A percentile compares a stretch with the other conserved stretches of the same genome.
Conservation (phyloP, 2,888 invertebrate species). For the Latrodectus hesperus region DNA sequence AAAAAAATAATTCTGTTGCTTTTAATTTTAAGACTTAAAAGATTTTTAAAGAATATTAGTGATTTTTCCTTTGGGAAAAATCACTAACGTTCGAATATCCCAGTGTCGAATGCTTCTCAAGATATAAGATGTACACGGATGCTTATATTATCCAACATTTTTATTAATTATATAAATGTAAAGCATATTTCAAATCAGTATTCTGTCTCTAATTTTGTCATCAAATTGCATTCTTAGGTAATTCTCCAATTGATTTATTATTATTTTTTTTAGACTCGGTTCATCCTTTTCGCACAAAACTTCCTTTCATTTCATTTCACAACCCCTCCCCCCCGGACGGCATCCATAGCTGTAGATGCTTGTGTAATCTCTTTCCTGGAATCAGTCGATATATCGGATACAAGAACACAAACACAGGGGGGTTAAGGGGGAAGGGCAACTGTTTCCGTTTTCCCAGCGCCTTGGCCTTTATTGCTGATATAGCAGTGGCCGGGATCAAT, state of each 20-base stretch:
- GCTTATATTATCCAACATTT: too few relatives aligned
- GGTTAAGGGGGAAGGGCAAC: neutral
- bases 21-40: too few relatives aligned
- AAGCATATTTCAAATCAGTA: too few relatives aligned
- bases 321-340: neutral
- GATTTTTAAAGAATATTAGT: too few relatives aligned
- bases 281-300: constrained; percentile 11
- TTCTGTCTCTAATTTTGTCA: neutral
- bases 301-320: constrained; percentile 58
- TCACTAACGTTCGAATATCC: too few relatives aligned
- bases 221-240: neutral
- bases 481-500: constrained; percentile 23
- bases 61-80: too few relatives aligned
- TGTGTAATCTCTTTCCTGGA: constrained; percentile 24
- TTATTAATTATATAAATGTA: too few relatives aligned
- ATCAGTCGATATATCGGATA: constrained; percentile 60
- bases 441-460: constrained; percentile 16
- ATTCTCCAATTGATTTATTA: neutral
- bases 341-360: constrained; percentile 14
- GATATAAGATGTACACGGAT: too few relatives aligned
- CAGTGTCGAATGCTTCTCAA: too few relatives aligned
- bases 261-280: neutral
- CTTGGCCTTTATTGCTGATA: constrained; percentile 21
- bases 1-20: too few relatives aligned
- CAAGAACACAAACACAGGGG: constrained; percentile 10